A percentile compares a stretch with the other conserved stretches of the same genome.
Conservation (phyloP, 64 coral and sea anemone species). For the Montipora efflorescens region DNA sequence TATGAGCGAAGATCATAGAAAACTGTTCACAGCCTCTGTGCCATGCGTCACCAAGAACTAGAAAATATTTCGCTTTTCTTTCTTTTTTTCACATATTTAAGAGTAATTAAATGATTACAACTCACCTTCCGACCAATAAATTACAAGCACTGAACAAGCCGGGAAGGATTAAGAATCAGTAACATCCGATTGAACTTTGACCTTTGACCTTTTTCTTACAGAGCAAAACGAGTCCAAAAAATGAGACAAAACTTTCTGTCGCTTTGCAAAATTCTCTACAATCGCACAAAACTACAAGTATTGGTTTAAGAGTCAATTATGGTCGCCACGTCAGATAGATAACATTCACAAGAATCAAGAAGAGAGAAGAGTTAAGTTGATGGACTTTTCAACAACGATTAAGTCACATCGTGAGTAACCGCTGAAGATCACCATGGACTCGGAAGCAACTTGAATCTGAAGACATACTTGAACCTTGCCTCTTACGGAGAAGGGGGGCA, state of each 20-base stretch:
- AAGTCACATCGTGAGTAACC: background rate
- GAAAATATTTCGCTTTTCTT: slow-evolving; percentile 20
- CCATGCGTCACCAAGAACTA: slow-evolving; percentile 37
- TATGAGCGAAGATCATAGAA: slow-evolving; percentile 21
- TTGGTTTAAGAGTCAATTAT: background rate
- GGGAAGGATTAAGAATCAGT: slow-evolving; percentile 30
- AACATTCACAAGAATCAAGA: background rate
- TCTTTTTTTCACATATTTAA: slow-evolving; percentile 26
- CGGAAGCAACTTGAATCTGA: background rate
- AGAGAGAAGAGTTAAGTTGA: background rate
- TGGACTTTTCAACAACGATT: background rate
- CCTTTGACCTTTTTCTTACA: background rate
- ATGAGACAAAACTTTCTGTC: background rate
- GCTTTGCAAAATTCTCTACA: slow-evolving; percentile 22
- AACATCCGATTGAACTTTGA: slow-evolving; percentile 15
- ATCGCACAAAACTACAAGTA: background rate
- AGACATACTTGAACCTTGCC: background rate
- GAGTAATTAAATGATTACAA: slow-evolving; percentile 54
- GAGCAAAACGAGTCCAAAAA: background rate
- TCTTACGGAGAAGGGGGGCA: too few species aligned
- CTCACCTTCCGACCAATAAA: slow-evolving; percentile 46
- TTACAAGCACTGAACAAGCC: slow-evolving; percentile 16
- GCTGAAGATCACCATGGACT: background rate
- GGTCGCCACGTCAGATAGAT: background rate
- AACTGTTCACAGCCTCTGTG: slow-evolving; percentile 8